These are phyloP conservation scores for Seira ritae DNA, from an alignment of 2,888 invertebrate genomes.

Conservation along the genomic window DNA sequence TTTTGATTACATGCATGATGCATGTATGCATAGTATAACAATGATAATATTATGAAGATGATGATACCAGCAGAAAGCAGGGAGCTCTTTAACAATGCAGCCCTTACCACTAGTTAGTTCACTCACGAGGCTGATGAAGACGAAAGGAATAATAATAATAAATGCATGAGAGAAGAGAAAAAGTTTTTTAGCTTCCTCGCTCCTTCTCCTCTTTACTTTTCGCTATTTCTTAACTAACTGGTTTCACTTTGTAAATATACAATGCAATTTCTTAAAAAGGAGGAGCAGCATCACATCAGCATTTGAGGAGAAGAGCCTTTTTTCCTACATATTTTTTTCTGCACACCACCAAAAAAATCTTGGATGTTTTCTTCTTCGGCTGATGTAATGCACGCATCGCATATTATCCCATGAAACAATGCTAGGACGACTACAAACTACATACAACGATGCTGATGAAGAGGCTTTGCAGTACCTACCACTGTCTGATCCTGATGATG, in stretches of 20 bases:
- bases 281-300: slow-evolving; percentile 38
- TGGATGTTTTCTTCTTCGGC: too few relatives aligned
- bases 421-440: too few relatives aligned
- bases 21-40: too few relatives aligned
- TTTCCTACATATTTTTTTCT: not conserved
- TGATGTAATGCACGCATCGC: not conserved
- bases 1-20: slow-evolving; percentile 44
- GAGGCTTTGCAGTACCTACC: not conserved
- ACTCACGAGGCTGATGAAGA: slow-evolving; percentile 31
- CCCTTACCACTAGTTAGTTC: slow-evolving; percentile 17
- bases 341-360: not conserved
- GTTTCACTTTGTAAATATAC: slow-evolving; percentile 63
- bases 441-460: not conserved
- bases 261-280: slow-evolving; percentile 60
- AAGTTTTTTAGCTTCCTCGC: slow-evolving; percentile 23
- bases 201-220: too few relatives aligned
- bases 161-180: slow-evolving; percentile 55
- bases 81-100: slow-evolving; percentile 39
- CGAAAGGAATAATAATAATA: slow-evolving; percentile 50
- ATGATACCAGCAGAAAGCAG: slow-evolving; percentile 9
- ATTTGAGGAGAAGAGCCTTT: slow-evolving; percentile 33
- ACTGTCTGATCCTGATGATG: too few relatives aligned
- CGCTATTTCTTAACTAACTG: slow-evolving; percentile 51
- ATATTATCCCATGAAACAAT: too few relatives aligned
- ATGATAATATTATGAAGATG: slow-evolving; percentile 60